phyloP scores from a whole-genome alignment of 2,888 invertebrate species.

The Agrotis clavis region DNA sequence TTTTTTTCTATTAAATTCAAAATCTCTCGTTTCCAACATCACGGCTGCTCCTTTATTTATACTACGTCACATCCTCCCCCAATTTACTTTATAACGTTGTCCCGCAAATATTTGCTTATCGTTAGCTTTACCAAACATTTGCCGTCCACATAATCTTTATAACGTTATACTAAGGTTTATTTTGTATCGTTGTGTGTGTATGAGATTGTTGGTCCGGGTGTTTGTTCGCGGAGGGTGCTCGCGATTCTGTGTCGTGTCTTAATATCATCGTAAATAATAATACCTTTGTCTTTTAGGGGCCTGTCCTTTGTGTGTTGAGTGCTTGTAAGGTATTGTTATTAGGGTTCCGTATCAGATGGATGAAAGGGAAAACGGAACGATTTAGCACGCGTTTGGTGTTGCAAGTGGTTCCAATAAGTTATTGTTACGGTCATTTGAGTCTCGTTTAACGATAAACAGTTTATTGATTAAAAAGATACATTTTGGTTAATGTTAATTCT shows the following conservation, averaged over 20 bases:
- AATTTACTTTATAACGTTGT: conserved; percentile 79
- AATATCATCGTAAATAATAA: conserved; percentile 66
- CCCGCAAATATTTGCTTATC: conserved; percentile 83
- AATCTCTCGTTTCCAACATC: conserved; percentile 12
- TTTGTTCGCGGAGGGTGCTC: conserved; percentile 52
- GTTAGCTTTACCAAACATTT: conserved; percentile 71
- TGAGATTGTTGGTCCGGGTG: conserved; percentile 38
- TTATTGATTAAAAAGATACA: neutral
- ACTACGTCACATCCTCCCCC: conserved; percentile 72
- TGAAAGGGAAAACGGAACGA: conserved; percentile 19
- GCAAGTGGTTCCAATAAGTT: conserved; percentile 11
- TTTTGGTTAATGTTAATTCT: too few species aligned
- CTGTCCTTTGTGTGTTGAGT: conserved; percentile 57
- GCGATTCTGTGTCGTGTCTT: conserved; percentile 57
- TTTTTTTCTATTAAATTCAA: conserved; percentile 1
- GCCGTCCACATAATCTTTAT: conserved; percentile 41
- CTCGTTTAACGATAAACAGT: neutral
- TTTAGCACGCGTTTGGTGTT: conserved; percentile 29
- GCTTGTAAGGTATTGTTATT: conserved; percentile 54
- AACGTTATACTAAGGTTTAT: conserved; percentile 38
- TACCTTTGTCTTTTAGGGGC: conserved; percentile 62
- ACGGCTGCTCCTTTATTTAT: conserved; percentile 66
- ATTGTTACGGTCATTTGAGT: neutral
- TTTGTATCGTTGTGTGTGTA: conserved; percentile 20
- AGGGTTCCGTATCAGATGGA: conserved; percentile 58